These are phyloP conservation scores for Limulus polyphemus DNA, from an alignment of 2,888 invertebrate genomes.

Conservation along the genomic window DNA sequence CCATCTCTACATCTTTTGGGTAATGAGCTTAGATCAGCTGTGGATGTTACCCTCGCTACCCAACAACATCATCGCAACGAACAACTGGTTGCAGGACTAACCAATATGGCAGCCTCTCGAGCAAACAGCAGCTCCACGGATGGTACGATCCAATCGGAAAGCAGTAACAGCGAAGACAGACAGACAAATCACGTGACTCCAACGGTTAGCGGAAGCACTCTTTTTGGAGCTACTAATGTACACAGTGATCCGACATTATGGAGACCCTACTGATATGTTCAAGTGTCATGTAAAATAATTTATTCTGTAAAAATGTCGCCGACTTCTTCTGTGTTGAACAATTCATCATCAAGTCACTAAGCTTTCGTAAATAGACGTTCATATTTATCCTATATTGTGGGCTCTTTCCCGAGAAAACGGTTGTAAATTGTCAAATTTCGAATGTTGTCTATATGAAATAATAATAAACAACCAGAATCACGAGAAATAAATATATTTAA, in stretches of 20 bases:
- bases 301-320: too few species aligned
- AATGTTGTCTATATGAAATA: too few species aligned
- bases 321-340: too few species aligned
- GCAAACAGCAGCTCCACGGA: slow-evolving; percentile 9
- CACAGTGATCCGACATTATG: slow-evolving; percentile 23
- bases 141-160: slow-evolving; percentile 5
- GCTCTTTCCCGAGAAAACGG: too few species aligned
- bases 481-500: too few species aligned
- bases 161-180: slow-evolving; percentile 2
- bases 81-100: neutral
- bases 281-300: too few species aligned
- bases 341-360: too few species aligned
- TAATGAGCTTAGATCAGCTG: slow-evolving; percentile 16
- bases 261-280: slow-evolving; percentile 23
- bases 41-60: slow-evolving; percentile 15
- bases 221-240: slow-evolving; percentile 12
- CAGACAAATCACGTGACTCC: slow-evolving; percentile 2
- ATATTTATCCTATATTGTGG: too few species aligned
- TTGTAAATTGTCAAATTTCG: too few species aligned
- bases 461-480: too few species aligned
- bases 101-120: slow-evolving; percentile 9
- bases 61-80: slow-evolving; percentile 4
- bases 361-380: too few species aligned
- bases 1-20: slow-evolving; percentile 24
- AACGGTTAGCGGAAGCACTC: slow-evolving; percentile 9